Base-by-base conservation (phyloP, 2,113 vertebrate genomes). In the Apaloderma vittatum region DNA sequence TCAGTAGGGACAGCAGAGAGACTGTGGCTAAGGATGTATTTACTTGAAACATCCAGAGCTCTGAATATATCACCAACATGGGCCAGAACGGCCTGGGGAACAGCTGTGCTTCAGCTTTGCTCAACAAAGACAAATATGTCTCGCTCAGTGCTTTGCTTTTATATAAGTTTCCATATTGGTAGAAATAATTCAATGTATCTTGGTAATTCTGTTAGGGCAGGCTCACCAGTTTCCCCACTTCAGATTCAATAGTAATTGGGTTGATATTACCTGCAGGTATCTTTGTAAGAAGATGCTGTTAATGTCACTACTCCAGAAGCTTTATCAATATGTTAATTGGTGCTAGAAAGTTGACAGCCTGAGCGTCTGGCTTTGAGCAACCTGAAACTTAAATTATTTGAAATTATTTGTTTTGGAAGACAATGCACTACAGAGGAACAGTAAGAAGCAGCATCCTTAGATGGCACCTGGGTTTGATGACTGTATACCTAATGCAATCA, bases 261-360 rank as follows among this genome's bases (percentile, higher is more conserved):
- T 97, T 96, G 94, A 43, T 94, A 88, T 90, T 92, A 96, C 85
- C 95, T 93, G 82, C 88, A 93, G 95, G 90, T 96, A 86, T 90
- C 75, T 94, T 89, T 93, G 65, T 84, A 90, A 62, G 67, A 83
- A 88, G 89, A 66, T 82, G 70, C 73, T 95, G 93, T 94, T 97
- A 93, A 97, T 93, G 93, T 95, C 86, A 82, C 73, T 91, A 45
- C 30, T 92, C 49, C 29, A 72, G 65, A 91, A 91, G 86, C 46
- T 96, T 95, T 93, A 86, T 95, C 93, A 96, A 86, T 85, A 78
- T 54, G 49, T 95, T 96, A 94, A 96, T 94, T 94, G 93, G 61
- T 91, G 58, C 62, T 94, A 54, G 73, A 79, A 82, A 79, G 27
- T 68, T 89, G 94, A 94, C 73, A 85, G 73, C 83, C 66, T 91